Evolutionary conservation across 2,113 vertebrate genomes (phyloP), one percentile per base, ranked within the genome.

Genomic region (Chlorodrepanis virens): DNA sequence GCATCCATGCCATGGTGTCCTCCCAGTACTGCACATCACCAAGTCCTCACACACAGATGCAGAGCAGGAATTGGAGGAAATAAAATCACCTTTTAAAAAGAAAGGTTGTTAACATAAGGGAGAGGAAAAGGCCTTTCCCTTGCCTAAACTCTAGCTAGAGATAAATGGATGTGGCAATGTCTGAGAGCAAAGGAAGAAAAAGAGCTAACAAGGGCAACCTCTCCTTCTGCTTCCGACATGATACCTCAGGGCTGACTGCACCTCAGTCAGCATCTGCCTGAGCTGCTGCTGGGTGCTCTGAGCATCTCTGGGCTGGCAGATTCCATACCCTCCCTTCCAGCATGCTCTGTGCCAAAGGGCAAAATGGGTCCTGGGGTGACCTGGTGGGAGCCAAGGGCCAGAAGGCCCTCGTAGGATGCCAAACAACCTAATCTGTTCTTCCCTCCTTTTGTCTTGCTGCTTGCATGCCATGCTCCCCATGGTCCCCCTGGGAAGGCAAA

Each of bases 171-270:
- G 44, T 28, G 25, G 57, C 45, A 47, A 37, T 13, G 25, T 75
- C 85, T 92, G 67, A 49, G 42, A 68, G 82, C 2, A 4, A 84
- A 53, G 53, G 50, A 86, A 88, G 92, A 85, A 93, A 69, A 20
- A 29, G 61, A 93, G 70, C 72, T 54, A 75, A 56, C 15, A 61
- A 75, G 59, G 21, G 31, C 85, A 93, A 94, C 88, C 45, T 92
- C 93, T 93, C 54, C 67, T 60, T 68, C 50, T 87, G 16, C 52
- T 52, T 44, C 44, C 31, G 39, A 74, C 0, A 0, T 1, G 1
- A 10, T 24, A 29, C 35, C 74, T 71, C 1, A 1, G 65, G 78
- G 67, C 75, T 94, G 82, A n/a, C 61, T 76, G 87, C 70, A 35
- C 35, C 60, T 74, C 68, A 54, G 44, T 54, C 65, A 56, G 86